phyloP scores from a whole-genome alignment of 53 echinoderm and acorn worm genomes.

The Paelopatides confundens region DNA sequence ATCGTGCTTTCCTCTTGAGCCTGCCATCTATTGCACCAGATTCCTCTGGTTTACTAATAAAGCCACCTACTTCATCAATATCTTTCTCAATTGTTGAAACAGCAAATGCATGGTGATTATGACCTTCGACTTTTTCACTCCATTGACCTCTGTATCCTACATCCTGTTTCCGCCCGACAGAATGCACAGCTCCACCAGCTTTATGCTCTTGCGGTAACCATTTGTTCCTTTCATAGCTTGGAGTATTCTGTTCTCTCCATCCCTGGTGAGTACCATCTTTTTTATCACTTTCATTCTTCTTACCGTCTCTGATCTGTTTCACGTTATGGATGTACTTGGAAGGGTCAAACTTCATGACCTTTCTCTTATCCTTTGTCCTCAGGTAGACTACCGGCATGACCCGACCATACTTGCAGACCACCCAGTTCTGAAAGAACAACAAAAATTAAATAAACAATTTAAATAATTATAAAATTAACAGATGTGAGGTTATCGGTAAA shows the following conservation, averaged over 20 bases:
- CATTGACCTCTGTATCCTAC: not conserved
- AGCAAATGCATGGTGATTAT: not conserved
- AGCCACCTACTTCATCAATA: not conserved
- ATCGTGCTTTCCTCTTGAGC: not conserved
- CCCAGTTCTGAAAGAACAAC: conserved; percentile 75
- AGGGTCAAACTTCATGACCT: conserved; percentile 77
- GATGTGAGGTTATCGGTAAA: too few species aligned
- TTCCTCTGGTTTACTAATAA: not conserved
- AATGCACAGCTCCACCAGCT: not conserved
- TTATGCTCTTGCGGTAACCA: not conserved
- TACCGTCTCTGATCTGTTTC: conserved; percentile 67
- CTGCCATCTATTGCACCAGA: not conserved
- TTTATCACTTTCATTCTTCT: not conserved
- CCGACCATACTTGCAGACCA: conserved; percentile 89
- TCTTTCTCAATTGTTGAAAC: not conserved
- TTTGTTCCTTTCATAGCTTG: not conserved
- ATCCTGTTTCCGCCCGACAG: not conserved
- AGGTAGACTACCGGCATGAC: conserved; percentile 93
- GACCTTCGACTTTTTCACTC: not conserved
- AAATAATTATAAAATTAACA: not conserved
- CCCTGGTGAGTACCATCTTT: not conserved
- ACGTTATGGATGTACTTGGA: conserved; percentile 84
- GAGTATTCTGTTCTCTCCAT: not conserved
- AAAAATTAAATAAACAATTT: not conserved
- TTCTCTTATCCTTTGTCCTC: conserved; percentile 76